Percentiles rank a stretch among this genome's conserved stretches.
Evolutionary conservation across 2,888 invertebrate species (phyloP).

Genomic region (Imbricaverruca yamaguchii): DNA sequence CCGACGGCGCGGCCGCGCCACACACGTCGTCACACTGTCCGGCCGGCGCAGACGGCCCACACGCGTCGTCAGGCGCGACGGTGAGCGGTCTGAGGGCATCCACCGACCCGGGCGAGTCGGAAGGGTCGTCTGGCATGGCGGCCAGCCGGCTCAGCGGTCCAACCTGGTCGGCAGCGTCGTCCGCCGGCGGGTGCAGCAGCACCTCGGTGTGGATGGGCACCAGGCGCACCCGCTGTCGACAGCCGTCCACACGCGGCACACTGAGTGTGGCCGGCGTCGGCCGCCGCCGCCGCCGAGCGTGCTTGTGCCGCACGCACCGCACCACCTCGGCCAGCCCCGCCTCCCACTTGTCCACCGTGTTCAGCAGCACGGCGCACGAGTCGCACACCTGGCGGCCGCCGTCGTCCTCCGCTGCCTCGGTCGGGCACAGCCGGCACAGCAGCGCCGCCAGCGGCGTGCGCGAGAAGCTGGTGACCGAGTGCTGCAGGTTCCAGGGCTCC

Average conservation of each 20-base stretch:
- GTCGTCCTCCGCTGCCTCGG: not conserved
- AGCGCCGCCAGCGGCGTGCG: not conserved
- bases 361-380: not conserved
- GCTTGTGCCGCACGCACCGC: not conserved
- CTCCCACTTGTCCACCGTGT: not conserved
- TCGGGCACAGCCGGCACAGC: not conserved
- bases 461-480: not conserved
- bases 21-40: not conserved
- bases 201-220: conserved; percentile 8
- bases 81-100: not conserved
- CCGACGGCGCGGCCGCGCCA: not conserved
- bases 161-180: not conserved
- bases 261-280: not conserved
- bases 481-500: not conserved
- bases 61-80: not conserved
- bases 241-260: not conserved
- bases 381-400: not conserved
- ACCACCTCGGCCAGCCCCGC: not conserved
- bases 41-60: not conserved
- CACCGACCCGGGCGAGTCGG: not conserved
- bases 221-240: not conserved
- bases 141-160: not conserved
- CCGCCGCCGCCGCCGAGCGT: not conserved
- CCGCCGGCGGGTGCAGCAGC: not conserved
- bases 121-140: not conserved